Percentiles rank a stretch among this genome's conserved stretches.
phyloP scores from a whole-genome alignment of 2,888 invertebrate genomes.

The Galerucella pusilla region DNA sequence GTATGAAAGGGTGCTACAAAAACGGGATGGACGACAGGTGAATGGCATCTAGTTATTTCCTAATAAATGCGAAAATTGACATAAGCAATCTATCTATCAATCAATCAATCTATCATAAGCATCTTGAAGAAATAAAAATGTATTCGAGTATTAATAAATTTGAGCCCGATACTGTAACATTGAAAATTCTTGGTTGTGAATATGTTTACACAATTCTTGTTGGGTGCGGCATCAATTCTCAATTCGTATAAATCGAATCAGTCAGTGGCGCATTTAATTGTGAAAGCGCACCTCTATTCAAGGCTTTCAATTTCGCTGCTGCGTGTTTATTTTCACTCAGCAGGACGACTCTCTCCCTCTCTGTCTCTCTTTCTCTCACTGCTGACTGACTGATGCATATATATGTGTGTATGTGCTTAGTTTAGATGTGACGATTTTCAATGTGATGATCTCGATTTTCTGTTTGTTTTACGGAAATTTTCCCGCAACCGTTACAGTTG shows the following conservation, averaged over 20 bases:
- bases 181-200: constrained; percentile 34
- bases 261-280: constrained; percentile 62
- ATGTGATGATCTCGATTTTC: constrained; percentile 30
- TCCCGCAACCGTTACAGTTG: neutral
- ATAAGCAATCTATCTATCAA: no score
- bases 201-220: constrained; percentile 42
- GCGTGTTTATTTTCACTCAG: constrained; percentile 62
- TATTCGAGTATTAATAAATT: neutral
- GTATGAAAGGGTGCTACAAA: no score
- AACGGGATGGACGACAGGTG: no score
- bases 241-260: constrained; percentile 46
- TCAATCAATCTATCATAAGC: no score
- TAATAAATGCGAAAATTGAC: no score
- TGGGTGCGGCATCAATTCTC: constrained; percentile 40
- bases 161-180: constrained; percentile 28
- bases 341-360: constrained; percentile 21
- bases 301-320: constrained; percentile 62
- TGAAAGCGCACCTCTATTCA: constrained; percentile 62
- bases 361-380: neutral
- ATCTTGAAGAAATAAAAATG: no score
- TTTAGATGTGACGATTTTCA: constrained; percentile 32
- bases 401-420: constrained; percentile 20
- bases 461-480: constrained; percentile 33
- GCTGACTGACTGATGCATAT: constrained; percentile 25
- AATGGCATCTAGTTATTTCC: no score